phyloP scores from a whole-genome alignment of 2,113 vertebrate genomes.

The Cardinalis cardinalis region DNA sequence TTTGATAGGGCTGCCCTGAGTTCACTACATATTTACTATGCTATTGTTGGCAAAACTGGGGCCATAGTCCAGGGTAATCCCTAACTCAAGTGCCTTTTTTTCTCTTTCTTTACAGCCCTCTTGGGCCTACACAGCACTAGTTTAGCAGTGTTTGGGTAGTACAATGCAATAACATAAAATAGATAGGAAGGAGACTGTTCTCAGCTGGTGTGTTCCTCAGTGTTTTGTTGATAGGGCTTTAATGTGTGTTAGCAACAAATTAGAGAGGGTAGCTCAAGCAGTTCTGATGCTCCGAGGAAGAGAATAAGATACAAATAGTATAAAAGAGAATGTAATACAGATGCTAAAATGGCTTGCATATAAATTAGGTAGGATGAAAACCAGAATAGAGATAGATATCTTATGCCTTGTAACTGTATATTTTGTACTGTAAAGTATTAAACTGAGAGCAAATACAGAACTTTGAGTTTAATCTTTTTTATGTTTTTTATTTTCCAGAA shows the following conservation, averaged over 20 bases:
- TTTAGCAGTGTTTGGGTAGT: neutral
- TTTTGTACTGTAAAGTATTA: neutral
- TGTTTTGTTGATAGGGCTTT: neutral
- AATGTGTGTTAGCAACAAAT: neutral
- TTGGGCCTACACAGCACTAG: neutral
- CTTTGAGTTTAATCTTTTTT: neutral
- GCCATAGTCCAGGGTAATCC: neutral
- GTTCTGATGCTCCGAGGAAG: neutral
- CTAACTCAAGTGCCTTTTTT: neutral
- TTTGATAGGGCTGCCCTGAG: neutral
- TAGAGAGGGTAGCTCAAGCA: neutral
- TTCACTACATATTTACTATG: neutral
- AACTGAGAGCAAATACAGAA: neutral
- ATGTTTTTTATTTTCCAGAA: neutral
- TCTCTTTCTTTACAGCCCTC: neutral
- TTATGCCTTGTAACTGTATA: neutral
- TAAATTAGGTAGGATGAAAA: neutral
- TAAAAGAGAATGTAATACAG: neutral
- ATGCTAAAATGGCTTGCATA: neutral
- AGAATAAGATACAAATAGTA: neutral
- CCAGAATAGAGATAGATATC: no score
- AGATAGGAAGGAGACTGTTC: neutral
- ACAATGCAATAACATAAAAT: neutral
- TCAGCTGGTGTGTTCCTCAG: neutral
- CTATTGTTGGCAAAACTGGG: neutral